Evolutionary conservation across 1,140 invertebrate species (phyloP).

Genomic region (Zophobas atratus): DNA sequence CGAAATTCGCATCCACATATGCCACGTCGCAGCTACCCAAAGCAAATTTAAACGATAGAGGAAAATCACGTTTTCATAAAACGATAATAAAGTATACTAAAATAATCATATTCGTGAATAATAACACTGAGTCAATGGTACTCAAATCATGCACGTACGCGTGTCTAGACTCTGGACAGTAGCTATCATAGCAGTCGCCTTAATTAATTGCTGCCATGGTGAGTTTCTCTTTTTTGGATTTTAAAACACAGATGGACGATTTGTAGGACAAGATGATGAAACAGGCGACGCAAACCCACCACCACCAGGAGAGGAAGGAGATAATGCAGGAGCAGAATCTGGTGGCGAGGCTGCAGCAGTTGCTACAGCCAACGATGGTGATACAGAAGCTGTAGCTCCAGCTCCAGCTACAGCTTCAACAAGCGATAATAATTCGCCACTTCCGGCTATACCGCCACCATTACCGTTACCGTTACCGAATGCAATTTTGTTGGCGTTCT

Average conservation of each 20-base stretch:
- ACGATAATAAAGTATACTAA: background rate
- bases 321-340: background rate
- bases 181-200: background rate
- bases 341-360: background rate
- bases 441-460: background rate
- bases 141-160: background rate
- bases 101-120: background rate
- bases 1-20: too few relatives aligned
- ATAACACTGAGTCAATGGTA: background rate
- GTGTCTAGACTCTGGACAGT: background rate
- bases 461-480: background rate
- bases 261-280: constrained; percentile 17
- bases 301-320: background rate
- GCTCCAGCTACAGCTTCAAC: background rate
- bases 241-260: background rate
- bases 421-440: background rate
- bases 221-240: background rate
- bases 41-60: too few relatives aligned
- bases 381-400: background rate
- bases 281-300: background rate
- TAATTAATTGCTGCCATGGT: constrained; percentile 9
- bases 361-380: background rate
- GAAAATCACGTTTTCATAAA: background rate
- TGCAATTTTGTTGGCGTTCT: background rate
- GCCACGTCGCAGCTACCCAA: too few relatives aligned